Evolutionary conservation across 2,797 vertebrate species (phyloP), one percentile per base, ranked within the genome.

Genomic region (Typhlichthys eigenmanni): DNA sequence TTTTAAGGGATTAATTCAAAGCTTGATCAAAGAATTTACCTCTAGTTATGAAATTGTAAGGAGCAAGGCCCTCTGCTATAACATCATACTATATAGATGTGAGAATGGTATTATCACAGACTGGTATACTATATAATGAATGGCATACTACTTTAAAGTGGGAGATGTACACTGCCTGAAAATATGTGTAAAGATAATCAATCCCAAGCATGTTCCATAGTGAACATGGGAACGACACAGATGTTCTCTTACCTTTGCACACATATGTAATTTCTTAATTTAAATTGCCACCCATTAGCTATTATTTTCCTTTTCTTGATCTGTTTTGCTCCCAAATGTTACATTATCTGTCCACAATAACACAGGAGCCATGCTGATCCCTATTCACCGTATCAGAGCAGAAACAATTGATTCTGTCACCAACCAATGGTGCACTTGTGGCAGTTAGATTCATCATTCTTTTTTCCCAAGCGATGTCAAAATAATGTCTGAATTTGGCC

Each of bases 401-500:
- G 55, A 64, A 69, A 75, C 56, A 62, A 55, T 63, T 63, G 10
- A 57, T 48, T 57, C 34, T 46, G 58, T 72, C 68, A 52, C 38
- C 38, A 38, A 60, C 58, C 43, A n/a, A 5, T 43, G 45, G 9
- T 19, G 29, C 0, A 55, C 14, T 72, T 56, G 17, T 43, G 50
- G 34, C 68, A 67, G 29, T 51, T 59, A 80, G 73, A 81, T 81
- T 61, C 47, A 74, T 78, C 32, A 34, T 29, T 24, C 38, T 75
- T 77, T 80, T 72, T 34, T 81, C 17, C 13, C 64, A 46, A 53
- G 65, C 57, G 58, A 62, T 76, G 62, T 67, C 63, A 66, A 69
- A 77, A 79, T 69, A 56, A n/a, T 61, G 66, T 76, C 68, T 71
- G 74, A 45, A 55, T 79, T 63, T 67, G 66, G 68, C 77, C 76